phyloP scores from a whole-genome alignment of 2,113 vertebrate species.

The Papio anubis region DNA sequence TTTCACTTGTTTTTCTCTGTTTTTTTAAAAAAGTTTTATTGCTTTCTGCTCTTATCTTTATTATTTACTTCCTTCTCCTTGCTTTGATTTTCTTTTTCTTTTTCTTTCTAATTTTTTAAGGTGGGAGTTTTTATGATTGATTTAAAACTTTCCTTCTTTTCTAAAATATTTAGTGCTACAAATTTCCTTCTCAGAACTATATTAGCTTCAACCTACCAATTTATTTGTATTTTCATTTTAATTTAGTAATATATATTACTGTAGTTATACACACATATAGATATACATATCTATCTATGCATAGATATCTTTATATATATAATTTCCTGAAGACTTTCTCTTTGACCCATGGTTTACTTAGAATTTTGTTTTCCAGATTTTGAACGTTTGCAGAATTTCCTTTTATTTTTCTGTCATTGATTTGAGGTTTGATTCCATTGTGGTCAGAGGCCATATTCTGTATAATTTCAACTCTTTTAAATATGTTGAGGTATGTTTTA shows the following conservation, averaged over 20 bases:
- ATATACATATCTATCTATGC: no score
- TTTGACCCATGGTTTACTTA: neutral
- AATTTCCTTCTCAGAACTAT: neutral
- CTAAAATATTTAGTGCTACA: neutral
- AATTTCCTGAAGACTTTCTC: neutral
- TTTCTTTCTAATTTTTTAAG: neutral
- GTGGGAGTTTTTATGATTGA: neutral
- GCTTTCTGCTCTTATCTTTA: neutral
- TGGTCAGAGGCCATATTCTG: neutral
- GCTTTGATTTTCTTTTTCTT: no score
- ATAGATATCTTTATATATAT: neutral
- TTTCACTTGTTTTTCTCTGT: neutral
- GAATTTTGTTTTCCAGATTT: neutral
- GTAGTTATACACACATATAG: no score
- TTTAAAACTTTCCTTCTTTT: neutral
- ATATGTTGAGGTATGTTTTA: neutral
- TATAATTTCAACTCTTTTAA: neutral
- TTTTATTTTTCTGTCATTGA: neutral
- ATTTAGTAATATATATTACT: neutral
- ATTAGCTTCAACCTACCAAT: neutral
- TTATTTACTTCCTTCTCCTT: neutral
- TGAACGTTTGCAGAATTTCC: neutral
- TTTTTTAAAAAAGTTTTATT: neutral
- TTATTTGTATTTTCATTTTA: neutral
- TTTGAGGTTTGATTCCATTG: neutral